Evolutionary conservation across 2,797 vertebrate species (phyloP).

Genomic region (Octomys mimax): DNA sequence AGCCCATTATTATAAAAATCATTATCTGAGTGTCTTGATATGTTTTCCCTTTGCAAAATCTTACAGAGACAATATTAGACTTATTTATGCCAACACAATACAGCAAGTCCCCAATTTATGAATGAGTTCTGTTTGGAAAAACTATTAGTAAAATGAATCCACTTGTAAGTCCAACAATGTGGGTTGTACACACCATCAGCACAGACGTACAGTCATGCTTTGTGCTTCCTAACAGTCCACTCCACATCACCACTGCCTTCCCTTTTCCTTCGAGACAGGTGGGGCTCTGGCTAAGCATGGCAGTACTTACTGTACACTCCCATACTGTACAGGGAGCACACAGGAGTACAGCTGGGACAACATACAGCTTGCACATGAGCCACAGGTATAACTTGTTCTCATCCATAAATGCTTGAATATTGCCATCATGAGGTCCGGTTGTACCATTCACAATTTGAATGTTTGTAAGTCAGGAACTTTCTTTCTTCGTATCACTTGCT

Average conservation of each 20-base stretch:
- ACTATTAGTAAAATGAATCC: not conserved
- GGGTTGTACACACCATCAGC: not conserved
- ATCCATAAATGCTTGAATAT: not conserved
- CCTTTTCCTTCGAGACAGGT: not conserved
- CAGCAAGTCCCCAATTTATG: not conserved
- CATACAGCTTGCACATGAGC: not conserved
- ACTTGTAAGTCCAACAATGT: not conserved
- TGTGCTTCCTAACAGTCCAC: not conserved
- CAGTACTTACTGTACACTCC: not conserved
- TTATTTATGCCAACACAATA: not conserved
- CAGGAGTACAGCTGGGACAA: not conserved
- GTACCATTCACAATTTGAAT: not conserved
- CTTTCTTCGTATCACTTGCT: not conserved
- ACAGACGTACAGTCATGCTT: not conserved
- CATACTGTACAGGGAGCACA: not conserved
- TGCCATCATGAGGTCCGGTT: not conserved
- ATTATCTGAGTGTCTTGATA: conserved; percentile 12
- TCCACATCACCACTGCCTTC: not conserved
- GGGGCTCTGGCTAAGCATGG: not conserved
- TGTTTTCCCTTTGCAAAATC: not conserved
- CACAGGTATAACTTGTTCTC: not conserved
- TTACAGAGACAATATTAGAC: conserved; percentile 31
- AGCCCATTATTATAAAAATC: not conserved
- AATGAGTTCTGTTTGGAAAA: not conserved
- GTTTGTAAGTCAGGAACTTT: not conserved